Evolutionary conservation across 2,797 vertebrate genomes (phyloP).

Genomic region (Danio choprae): DNA sequence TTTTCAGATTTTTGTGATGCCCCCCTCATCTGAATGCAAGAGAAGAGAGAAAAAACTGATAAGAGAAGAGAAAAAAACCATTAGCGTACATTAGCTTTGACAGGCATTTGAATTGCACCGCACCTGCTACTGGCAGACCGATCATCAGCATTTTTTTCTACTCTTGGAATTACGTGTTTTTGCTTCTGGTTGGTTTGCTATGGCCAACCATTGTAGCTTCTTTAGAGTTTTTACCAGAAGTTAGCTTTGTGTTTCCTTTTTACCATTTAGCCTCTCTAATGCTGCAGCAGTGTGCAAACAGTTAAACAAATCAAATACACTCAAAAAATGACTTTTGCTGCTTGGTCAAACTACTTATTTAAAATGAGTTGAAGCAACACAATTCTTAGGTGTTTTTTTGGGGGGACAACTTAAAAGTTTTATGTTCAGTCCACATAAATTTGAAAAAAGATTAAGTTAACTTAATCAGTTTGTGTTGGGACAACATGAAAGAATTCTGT

Average conservation of each 20-base stretch:
- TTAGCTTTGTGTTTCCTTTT: slow-evolving; percentile 73
- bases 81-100: slow-evolving; percentile 48
- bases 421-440: too few relatives aligned
- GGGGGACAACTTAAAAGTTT: too few relatives aligned
- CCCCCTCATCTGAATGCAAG: slow-evolving; percentile 60
- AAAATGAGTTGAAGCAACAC: too few relatives aligned
- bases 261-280: slow-evolving; percentile 68
- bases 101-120: slow-evolving; percentile 49
- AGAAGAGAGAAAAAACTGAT: slow-evolving; percentile 71
- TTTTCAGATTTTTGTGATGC: slow-evolving; percentile 79
- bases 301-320: slow-evolving; percentile 45
- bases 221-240: slow-evolving; percentile 69
- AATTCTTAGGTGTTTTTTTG: too few relatives aligned
- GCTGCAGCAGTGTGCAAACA: slow-evolving; percentile 63
- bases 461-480: too few relatives aligned
- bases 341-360: too few relatives aligned
- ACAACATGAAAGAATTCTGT: too few relatives aligned
- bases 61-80: slow-evolving; percentile 68
- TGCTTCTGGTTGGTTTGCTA: slow-evolving; percentile 48
- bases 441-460: too few relatives aligned
- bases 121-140: slow-evolving; percentile 51
- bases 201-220: slow-evolving; percentile 25
- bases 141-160: slow-evolving; percentile 18
- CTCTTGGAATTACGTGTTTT: slow-evolving; percentile 60
- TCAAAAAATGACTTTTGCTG: neutral